Conservation (phyloP, 92 coral and sea anemone genomes). For the Scolanthus callimorphus region DNA sequence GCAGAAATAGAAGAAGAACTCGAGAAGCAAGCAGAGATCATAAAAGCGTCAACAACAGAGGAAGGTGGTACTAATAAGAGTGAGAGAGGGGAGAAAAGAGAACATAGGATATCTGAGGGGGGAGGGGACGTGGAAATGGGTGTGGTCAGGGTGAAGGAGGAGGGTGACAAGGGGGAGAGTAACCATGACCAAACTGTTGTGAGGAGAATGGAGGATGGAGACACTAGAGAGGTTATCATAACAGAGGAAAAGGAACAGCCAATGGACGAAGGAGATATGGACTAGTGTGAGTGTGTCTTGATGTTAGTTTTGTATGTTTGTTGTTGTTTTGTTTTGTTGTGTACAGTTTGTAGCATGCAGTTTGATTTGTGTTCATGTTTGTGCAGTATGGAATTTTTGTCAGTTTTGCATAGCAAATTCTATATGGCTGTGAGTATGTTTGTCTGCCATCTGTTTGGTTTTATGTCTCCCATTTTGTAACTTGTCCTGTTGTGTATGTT, state of each 20-base stretch:
- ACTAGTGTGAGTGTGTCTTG: too few species aligned
- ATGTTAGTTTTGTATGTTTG: too few species aligned
- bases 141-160: constrained; percentile 24
- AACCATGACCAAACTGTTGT: background rate
- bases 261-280: constrained; percentile 40
- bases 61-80: constrained; percentile 52
- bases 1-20: constrained; percentile 82
- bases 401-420: too few species aligned
- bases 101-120: too few species aligned
- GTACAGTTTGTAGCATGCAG: too few species aligned
- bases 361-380: too few species aligned
- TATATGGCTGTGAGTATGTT: too few species aligned
- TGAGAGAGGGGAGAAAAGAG: constrained; percentile 24
- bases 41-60: constrained; percentile 64
- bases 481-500: too few species aligned
- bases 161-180: constrained; percentile 9
- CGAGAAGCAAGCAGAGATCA: constrained; percentile 57
- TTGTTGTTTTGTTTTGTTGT: too few species aligned
- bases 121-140: constrained; percentile 56
- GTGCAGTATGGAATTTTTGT: too few species aligned
- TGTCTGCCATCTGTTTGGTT: too few species aligned
- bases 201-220: constrained; percentile 23
- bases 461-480: too few species aligned
- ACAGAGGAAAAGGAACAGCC: constrained; percentile 39
- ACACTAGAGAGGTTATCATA: constrained; percentile 29